Evolutionary conservation across 2,113 vertebrate genomes (phyloP).

Genomic region (Pomatostomus ruficeps): DNA sequence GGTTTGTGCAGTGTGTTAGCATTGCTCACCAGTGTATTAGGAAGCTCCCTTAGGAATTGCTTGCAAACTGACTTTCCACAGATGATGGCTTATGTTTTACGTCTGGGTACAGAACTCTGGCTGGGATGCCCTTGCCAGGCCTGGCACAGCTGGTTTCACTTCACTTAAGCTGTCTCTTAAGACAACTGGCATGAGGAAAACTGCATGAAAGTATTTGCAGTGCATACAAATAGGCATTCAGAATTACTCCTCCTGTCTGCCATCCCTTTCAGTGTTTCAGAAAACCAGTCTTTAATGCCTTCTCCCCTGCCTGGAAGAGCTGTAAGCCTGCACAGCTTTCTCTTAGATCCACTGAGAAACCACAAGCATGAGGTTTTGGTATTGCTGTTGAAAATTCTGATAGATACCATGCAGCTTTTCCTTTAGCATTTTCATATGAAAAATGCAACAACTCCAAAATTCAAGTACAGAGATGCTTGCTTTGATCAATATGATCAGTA

Average conservation of each 20-base stretch:
- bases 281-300: background rate
- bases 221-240: background rate
- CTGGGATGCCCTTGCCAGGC: background rate
- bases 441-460: background rate
- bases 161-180: constrained; percentile 14
- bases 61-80: constrained; percentile 16
- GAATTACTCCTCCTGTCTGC: background rate
- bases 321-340: background rate
- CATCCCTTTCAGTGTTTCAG: background rate
- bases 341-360: background rate
- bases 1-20: background rate
- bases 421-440: background rate
- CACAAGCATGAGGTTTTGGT: background rate
- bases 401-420: background rate
- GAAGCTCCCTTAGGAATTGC: background rate
- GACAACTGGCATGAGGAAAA: background rate
- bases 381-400: background rate
- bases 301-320: background rate
- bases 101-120: background rate
- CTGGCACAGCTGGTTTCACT: constrained; percentile 8
- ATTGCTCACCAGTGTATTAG: background rate
- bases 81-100: background rate
- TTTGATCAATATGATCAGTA: background rate
- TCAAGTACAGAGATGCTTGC: background rate
- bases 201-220: background rate